Conservation (phyloP, 1,140 invertebrate genomes). For the Galendromus occidentalis region DNA sequence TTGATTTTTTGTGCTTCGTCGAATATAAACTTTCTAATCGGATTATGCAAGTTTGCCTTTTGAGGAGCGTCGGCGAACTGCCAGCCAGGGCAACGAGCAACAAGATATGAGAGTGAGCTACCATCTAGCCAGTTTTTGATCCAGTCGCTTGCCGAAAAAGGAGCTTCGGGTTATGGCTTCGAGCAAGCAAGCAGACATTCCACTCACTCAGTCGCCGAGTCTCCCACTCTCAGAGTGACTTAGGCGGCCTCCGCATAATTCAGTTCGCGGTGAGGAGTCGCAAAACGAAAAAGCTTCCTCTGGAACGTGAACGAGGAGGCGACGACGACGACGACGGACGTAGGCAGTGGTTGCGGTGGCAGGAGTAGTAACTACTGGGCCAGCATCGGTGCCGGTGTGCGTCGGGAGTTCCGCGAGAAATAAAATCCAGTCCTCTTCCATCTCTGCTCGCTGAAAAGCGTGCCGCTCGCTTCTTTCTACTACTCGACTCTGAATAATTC, state of each 20-base stretch:
- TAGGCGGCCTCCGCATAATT: background rate
- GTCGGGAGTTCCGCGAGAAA: background rate
- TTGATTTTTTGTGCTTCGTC: slow-evolving; percentile 6
- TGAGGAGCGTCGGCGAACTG: background rate
- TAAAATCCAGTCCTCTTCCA: slow-evolving; percentile 2
- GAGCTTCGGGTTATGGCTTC: background rate
- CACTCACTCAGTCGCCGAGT: background rate
- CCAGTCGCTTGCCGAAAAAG: background rate
- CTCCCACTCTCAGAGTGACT: background rate
- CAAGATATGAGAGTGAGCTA: background rate
- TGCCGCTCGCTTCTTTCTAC: background rate
- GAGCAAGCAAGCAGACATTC: background rate
- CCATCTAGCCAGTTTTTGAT: background rate
- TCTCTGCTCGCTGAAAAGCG: background rate
- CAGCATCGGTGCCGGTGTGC: background rate
- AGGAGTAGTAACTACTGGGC: background rate
- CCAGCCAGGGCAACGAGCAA: too few relatives aligned
- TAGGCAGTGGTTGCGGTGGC: background rate
- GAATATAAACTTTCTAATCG: slow-evolving; percentile 11
- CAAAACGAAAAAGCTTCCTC: background rate
- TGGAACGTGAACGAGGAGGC: too few relatives aligned
- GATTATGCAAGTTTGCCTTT: slow-evolving; percentile 11
- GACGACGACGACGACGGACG: background rate
- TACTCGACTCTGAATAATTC: background rate
- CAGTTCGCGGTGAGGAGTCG: background rate